Base-by-base conservation (phyloP, 2,113 vertebrate genomes). In the Capreolus pygargus region DNA sequence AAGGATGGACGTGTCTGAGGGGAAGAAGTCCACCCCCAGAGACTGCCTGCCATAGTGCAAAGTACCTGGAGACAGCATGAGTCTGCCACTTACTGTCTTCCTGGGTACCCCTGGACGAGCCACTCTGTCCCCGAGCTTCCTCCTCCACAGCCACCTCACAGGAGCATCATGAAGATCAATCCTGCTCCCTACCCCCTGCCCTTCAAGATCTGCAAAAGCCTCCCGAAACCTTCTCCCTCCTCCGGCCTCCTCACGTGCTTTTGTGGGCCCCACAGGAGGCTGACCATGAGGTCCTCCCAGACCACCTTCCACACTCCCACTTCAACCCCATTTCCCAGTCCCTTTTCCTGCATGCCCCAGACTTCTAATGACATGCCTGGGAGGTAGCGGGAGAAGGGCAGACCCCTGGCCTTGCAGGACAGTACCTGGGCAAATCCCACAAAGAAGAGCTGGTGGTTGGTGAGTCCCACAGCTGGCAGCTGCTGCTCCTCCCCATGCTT, bases 401-500 rank as follows among this genome's bases (percentile, higher is more conserved):
- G 78, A 64, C 28, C 36, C 47, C 58, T 54, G 45, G 61, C 74
- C 61, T 74, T 50, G 60, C 33, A 1, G 58, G 50, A 2, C 55
- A 84, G 96, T 98, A 99, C 99, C 99, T 99, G 99, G 1, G 99
- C 99, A 47, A 99, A 99, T 89, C 99, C 99, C 93, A 99, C 99
- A 3, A 99, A 99, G 99, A 99, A 99, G 84, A 99, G 99, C 98
- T 99, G 99, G 95, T 99, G 99, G 90, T 99, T 99, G 94, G 99
- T 99, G 97, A 99, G 99, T 84, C 99, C 99, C 95, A 99, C 99
- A 0, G 99, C 99, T 3, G 99, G 99, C 78, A 99, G 99, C 86
- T 50, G 98, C 96, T 99, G 99, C 98, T 99, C 99, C 25, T 99
- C 99, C 3, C 99, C 99, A 0, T 99, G 99, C 96, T 96, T 99